Evolutionary conservation across 2,888 invertebrate genomes (phyloP).

Genomic region (Zaprionus bogoriensis): DNA sequence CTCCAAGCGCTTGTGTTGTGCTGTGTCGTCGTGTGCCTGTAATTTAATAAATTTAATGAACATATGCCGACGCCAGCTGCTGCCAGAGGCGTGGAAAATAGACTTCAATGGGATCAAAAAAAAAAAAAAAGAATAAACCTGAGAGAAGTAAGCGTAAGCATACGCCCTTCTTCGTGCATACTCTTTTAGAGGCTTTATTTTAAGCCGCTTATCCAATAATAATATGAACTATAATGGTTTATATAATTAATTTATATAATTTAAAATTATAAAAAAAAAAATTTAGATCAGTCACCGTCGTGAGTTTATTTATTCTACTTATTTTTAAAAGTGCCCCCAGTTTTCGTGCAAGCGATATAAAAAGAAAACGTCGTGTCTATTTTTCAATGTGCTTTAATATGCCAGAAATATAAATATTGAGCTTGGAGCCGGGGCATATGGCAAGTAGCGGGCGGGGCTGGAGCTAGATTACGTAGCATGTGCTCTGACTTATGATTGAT

Average conservation of each 20-base stretch:
- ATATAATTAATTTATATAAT: no score
- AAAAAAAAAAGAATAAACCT: no score
- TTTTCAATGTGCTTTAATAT: conserved; percentile 26
- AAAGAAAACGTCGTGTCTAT: conserved; percentile 5
- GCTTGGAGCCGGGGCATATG: background rate
- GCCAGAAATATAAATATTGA: conserved; percentile 19
- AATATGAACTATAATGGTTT: no score
- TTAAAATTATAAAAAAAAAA: no score
- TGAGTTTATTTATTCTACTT: no score
- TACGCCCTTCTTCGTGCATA: no score
- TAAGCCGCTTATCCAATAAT: no score
- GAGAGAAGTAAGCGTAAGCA: no score
- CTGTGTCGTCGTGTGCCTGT: conserved; percentile 40
- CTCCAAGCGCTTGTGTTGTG: conserved; percentile 6
- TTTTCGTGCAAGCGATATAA: no score
- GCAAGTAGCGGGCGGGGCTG: background rate
- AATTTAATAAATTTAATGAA: conserved; percentile 79
- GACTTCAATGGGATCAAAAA: conserved; percentile 41
- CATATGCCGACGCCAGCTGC: conserved; percentile 64
- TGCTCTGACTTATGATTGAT: conserved; percentile 78
- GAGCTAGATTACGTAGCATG: conserved; percentile 53
- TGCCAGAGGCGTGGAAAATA: conserved; percentile 46
- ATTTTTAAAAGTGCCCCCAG: no score
- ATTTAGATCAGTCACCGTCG: no score
- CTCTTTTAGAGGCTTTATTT: no score